Base-by-base conservation (phyloP, 2,888 invertebrate species). In the Tiliacea citrago region DNA sequence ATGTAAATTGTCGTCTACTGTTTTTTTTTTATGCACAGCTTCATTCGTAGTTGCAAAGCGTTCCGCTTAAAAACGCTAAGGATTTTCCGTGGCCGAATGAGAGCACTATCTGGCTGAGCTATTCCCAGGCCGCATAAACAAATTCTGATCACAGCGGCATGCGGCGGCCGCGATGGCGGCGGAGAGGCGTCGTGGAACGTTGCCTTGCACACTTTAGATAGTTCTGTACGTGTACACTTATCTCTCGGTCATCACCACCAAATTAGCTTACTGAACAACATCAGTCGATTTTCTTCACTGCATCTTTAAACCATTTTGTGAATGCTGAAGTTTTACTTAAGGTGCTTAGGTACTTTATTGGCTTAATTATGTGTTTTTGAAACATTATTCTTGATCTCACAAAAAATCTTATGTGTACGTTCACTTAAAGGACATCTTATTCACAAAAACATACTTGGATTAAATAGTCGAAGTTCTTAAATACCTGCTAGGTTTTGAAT, bases 71-170 rank as follows among this genome's bases (percentile, higher is more conserved):
- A 95, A 95, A 94, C 92, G 94, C 93, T 91, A 91, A 94, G 93
- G 94, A 91, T 94, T 95, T 95, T 94, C 94, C 94, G 93, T 93
- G 90, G 90, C 88, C 88, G 90, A 95, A 93, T 92, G 92, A 94
- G 94, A 95, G 94, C 94, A 94, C 92, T 92, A 92, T 92, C 93
- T 90, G 89, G 87, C 89, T 91, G 88, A 92, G 92, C 93, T 95
- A 94, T 95, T 95, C 95, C 94, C 95, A 95, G 94, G 93, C 95
- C 89, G 84, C 90, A 91, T 94, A 94, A 93, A 95, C 93, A 92
- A 95, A 96, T 96, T 96, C 96, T 93, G 93, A 93, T 95, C 95
- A 95, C 96, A 95, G 90, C 91, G 84, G 90, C 90, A 88, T 88
- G 86, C 88, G 88, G 89, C 89, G 88, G 39, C 39, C 39, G 39